Percentiles rank a stretch among this genome's conserved stretches.
phyloP scores from a whole-genome alignment of 2,113 vertebrate species.

The Phyllostomus discolor region DNA sequence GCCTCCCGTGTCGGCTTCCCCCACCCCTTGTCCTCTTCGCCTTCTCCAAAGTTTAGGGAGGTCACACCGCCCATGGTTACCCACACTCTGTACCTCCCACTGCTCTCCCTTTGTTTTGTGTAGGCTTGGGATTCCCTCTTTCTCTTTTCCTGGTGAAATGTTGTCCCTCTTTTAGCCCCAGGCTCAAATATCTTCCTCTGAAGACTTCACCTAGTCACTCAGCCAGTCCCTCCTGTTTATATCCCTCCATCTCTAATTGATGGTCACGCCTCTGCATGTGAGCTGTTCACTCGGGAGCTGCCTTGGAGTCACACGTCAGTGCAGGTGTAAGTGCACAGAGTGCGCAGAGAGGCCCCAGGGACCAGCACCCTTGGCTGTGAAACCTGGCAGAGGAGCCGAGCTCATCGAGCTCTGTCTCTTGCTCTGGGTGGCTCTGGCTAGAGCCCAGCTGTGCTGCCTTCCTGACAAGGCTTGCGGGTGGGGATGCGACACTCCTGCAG shows the following conservation, averaged over 20 bases:
- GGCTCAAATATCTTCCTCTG: not conserved
- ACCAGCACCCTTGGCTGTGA: slow-evolving; percentile 34
- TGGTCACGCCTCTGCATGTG: not conserved
- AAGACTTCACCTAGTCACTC: not conserved
- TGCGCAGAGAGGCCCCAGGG: not conserved
- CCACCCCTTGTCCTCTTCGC: not conserved
- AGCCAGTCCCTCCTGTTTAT: not conserved
- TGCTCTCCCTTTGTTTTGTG: not conserved
- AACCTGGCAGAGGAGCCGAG: not conserved
- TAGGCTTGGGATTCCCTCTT: not conserved
- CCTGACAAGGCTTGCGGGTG: not conserved
- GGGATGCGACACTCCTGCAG: not conserved
- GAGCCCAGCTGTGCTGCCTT: not conserved
- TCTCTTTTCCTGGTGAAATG: not conserved
- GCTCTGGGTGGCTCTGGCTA: not conserved
- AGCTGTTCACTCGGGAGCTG: not conserved
- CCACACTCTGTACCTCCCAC: not conserved
- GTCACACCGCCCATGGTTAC: not conserved
- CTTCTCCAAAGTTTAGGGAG: not conserved
- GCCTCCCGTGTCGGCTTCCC: not conserved
- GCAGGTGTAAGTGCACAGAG: not conserved
- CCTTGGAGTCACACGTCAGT: not conserved
- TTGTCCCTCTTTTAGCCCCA: not conserved
- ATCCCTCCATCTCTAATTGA: not conserved
- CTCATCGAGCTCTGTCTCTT: not conserved